Base-by-base conservation (phyloP, 2,888 invertebrate species). In the Pemphredon lugubris region DNA sequence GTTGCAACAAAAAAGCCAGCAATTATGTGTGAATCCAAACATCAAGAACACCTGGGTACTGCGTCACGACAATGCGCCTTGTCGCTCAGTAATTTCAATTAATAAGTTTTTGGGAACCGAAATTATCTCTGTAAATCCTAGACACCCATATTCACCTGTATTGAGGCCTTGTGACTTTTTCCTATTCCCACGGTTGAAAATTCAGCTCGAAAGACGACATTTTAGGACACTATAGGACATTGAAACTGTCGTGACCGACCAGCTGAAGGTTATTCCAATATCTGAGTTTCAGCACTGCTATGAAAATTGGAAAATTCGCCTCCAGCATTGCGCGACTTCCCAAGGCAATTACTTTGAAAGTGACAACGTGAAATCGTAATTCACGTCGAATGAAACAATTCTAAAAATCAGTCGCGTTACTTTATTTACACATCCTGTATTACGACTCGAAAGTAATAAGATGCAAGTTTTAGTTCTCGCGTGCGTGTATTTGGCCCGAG, bases 131-230 rank as follows among this genome's bases (percentile, higher is more conserved):
- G 37, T 47, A 16, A 14, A 30, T 39, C 50, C 50, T 26, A 16
- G 16, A 16, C 59, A 39, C 13, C n/a, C 40, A 20, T 37, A 48
- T 40, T 39, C 48, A 9, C 58, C 32, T 3, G 58, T 47, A 23
- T 87, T 88, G 88, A 87, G 86, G 86, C 14, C 23, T 13, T 39
- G 39, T 51, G 18, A 54, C 54, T 42, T 54, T 20, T 30, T 42
- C n/a, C 54, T 87, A 82, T 84, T 82, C 75, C 83, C 79, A 79
- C 85, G 80, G 20, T 37, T 65, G 45, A 59, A 65, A 59, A 51
- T 21, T 40, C 67, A 53, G 26, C 40, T 79, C 65, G 79, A 77
- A 54, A 64, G 67, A 73, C 42, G 37, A 66, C 63, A 72, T 82
- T 79, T 83, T 69, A 76, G 57, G 69, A 79, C 63, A 72, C 18